Base-by-base conservation (phyloP, 2,888 invertebrate species). In the Noctua janthe region DNA sequence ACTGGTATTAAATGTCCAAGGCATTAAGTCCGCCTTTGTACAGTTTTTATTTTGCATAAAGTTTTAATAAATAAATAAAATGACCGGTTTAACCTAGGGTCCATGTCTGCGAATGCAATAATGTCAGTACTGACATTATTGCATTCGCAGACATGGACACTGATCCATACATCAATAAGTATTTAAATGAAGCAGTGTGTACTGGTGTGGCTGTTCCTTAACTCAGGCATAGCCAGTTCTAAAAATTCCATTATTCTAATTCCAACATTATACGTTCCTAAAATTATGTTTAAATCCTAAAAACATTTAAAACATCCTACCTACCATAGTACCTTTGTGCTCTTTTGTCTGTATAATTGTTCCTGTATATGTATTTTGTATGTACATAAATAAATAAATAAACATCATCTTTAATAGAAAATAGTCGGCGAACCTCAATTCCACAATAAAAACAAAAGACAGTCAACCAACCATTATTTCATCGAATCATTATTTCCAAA, bases 401-500 rank as follows among this genome's bases (percentile, higher is more conserved):
- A 54, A 54, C 8, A 54, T n/a, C 8, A 54, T n/a, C 56, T 56
- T n/a, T 59, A 59, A 13, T 59, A n/a, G n/a, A 13, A 59, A n/a
- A 59, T 11, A 59, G n/a, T 59, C n/a, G 11, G 59, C 13, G 59
- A n/a, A 13, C 13, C n/a, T 59, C 11, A 59, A n/a, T 59, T 13
- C n/a, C 59, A 59, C 17, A 8, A 17, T 64, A 35, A 35, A 62
- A 64, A 64, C 11, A 66, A 15, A 6, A 56, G 10, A 39, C 74
- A 35, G 39, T 66, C 39, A 51, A 35, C 49, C 47, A n/a, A 75
- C 64, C 35, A n/a, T 29, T 39, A 71, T 67, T 59, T 23, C 3
- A 73, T 39, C 56, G 17, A 78, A 66, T 51, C 17, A 76, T 49
- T 54, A 70, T 81, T 76, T 51, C 39, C 35, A 80, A 66, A 83